A percentile compares a stretch with the other conserved stretches of the same genome.
Evolutionary conservation across 2,113 vertebrate genomes (phyloP).

Genomic region (Gallinago paraguaiae): DNA sequence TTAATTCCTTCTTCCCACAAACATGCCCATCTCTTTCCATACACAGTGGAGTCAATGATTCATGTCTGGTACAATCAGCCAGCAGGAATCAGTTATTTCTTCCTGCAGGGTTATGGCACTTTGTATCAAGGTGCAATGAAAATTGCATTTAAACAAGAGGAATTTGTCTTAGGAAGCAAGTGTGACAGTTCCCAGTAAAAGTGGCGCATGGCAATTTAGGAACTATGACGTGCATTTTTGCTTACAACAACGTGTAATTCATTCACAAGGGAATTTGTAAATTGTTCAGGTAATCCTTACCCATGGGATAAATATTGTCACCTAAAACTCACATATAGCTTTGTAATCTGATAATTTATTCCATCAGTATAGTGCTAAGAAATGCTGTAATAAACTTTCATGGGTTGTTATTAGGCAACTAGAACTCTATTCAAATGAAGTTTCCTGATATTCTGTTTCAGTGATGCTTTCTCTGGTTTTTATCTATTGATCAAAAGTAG

Average conservation of each 20-base stretch:
- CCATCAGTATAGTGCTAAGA: neutral
- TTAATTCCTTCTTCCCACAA: slow-evolving; percentile 31
- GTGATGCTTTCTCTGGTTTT: neutral
- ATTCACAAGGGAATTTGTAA: neutral
- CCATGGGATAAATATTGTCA: slow-evolving; percentile 18
- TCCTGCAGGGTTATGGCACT: neutral
- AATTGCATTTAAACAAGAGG: neutral
- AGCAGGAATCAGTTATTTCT: slow-evolving; percentile 11
- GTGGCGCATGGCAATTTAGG: neutral
- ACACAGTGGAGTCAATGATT: slow-evolving; percentile 18
- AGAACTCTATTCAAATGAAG: neutral
- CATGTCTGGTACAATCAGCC: slow-evolving; percentile 15
- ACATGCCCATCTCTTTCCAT: neutral
- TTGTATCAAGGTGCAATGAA: slow-evolving; percentile 8
- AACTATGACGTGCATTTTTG: neutral
- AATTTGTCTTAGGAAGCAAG: neutral
- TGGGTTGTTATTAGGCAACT: neutral
- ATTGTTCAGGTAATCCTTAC: slow-evolving; percentile 24
- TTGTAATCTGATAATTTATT: slow-evolving; percentile 28
- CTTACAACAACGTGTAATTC: neutral
- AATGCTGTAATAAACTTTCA: neutral
- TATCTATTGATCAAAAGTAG: neutral
- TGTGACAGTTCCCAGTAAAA: neutral
- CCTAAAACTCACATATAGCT: neutral
- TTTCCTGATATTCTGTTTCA: neutral